Conservation (phyloP, 2,888 invertebrate genomes). For the Apoda limacodes region DNA sequence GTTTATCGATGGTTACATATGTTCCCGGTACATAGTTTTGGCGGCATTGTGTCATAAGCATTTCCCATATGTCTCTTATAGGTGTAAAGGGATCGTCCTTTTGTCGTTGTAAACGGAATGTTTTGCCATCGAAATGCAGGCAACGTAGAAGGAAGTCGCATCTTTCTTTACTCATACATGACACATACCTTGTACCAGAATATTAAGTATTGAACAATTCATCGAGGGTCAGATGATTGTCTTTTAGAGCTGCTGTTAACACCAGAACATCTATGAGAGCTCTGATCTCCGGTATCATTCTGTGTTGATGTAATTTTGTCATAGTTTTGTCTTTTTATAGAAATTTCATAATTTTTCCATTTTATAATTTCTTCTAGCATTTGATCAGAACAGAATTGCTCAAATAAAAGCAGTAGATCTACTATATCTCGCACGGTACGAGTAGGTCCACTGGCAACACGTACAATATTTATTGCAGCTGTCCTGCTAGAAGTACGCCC, state of each 20-base stretch:
- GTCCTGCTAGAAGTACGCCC: constrained; percentile 2
- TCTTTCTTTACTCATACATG: too few species aligned
- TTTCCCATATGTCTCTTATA: constrained; percentile 19
- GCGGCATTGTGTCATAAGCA: constrained; percentile 16
- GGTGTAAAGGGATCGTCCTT: constrained; percentile 15
- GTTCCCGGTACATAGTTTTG: constrained; percentile 19
- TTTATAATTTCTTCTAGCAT: constrained; percentile 6
- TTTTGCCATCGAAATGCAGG: constrained; percentile 6
- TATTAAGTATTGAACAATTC: constrained; percentile 8
- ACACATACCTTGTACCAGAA: constrained; percentile 11
- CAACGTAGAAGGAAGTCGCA: constrained; percentile 6
- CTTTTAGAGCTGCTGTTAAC: constrained; percentile 2
- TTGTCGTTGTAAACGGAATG: too few species aligned
- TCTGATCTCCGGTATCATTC: constrained; percentile 3
- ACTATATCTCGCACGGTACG: constrained; percentile 1
- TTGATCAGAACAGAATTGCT: constrained; percentile 4
- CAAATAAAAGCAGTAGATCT: constrained; percentile 4
- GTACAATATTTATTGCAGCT: too few species aligned
- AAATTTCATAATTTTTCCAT: constrained; percentile 12
- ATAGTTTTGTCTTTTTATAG: constrained; percentile 9
- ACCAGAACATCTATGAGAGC: constrained; percentile 5
- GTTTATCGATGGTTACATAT: constrained; percentile 22
- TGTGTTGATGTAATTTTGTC: constrained; percentile 3
- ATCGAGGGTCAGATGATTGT: constrained; percentile 5
- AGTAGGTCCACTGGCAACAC: constrained; percentile 7